A percentile compares a stretch with the other conserved stretches of the same genome.
These are phyloP conservation scores for Geotrupes spiniger DNA, from an alignment of 2,888 invertebrate species.

Conservation along the genomic window DNA sequence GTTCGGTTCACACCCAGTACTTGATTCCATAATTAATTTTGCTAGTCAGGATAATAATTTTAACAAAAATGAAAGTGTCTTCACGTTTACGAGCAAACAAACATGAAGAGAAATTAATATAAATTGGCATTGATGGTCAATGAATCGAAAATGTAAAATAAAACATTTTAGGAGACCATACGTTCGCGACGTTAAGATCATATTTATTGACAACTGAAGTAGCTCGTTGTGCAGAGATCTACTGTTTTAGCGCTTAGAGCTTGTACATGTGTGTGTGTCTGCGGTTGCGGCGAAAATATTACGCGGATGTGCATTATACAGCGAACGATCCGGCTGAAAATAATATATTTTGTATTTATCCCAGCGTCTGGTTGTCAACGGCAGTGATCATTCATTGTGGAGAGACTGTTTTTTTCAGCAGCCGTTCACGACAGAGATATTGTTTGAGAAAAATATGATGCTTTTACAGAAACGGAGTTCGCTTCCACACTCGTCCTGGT, in stretches of 20 bases:
- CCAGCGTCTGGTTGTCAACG: constrained; percentile 41
- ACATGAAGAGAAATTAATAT: too few species aligned
- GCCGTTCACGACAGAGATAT: constrained; percentile 36
- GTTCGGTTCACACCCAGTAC: too few species aligned
- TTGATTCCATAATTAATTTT: too few species aligned
- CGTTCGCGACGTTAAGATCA: too few species aligned
- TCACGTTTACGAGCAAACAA: too few species aligned
- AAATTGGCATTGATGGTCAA: too few species aligned
- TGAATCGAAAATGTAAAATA: too few species aligned
- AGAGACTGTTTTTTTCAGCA: constrained; percentile 36
- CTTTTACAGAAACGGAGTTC: constrained; percentile 27
- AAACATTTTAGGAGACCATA: too few species aligned
- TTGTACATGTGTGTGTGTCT: background rate
- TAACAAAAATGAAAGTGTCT: too few species aligned
- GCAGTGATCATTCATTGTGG: constrained; percentile 44
- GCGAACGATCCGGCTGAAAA: constrained; percentile 35
- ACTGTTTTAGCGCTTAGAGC: constrained; percentile 8
- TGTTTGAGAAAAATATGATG: constrained; percentile 34
- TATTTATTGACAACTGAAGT: too few species aligned
- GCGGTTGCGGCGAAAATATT: constrained; percentile 32
- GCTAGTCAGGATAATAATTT: too few species aligned
- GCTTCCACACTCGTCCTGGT: constrained; percentile 24
- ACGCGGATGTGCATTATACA: constrained; percentile 36
- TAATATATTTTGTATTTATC: constrained; percentile 43
- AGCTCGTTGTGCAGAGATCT: too few species aligned